Percentiles rank a stretch among this genome's conserved stretches.
phyloP scores from a whole-genome alignment of 1,140 invertebrate genomes.

The Metaphire vulgaris region DNA sequence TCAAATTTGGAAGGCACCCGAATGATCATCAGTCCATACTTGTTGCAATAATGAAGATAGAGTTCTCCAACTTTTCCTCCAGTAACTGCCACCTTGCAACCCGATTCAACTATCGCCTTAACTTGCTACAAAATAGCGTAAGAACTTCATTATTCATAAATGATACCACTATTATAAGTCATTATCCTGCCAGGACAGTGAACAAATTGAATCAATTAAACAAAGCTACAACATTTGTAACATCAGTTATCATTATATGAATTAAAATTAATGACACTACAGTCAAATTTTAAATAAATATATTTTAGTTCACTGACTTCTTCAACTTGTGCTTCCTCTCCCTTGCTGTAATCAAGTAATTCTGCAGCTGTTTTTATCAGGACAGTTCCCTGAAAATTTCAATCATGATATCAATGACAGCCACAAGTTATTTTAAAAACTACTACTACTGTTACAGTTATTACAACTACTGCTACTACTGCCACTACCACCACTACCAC shows the following conservation, averaged over 20 bases:
- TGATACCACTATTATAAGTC: too few species aligned
- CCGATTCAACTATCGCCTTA: constrained; percentile 82
- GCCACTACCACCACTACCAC: background rate
- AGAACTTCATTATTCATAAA: too few species aligned
- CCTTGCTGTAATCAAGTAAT: constrained; percentile 82
- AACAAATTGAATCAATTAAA: too few species aligned
- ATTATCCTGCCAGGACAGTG: too few species aligned
- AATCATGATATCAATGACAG: too few species aligned
- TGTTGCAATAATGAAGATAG: constrained; percentile 93
- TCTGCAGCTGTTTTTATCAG: constrained; percentile 93
- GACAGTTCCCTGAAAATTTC: constrained; percentile 91
- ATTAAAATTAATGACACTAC: too few species aligned
- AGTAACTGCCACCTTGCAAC: constrained; percentile 86
- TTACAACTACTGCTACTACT: background rate
- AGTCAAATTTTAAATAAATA: too few species aligned
- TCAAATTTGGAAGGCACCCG: constrained; percentile 95
- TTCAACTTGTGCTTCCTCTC: constrained; percentile 89
- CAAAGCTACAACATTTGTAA: too few species aligned
- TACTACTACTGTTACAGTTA: background rate
- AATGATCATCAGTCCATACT: constrained; percentile 92
- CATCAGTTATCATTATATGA: too few species aligned
- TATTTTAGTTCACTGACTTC: constrained; percentile 51
- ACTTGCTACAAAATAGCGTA: constrained; percentile 80
- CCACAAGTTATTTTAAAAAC: too few species aligned
- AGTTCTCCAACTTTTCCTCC: constrained; percentile 98